phyloP scores from a whole-genome alignment of 1,140 invertebrate species.

The Drosophila navojoa region DNA sequence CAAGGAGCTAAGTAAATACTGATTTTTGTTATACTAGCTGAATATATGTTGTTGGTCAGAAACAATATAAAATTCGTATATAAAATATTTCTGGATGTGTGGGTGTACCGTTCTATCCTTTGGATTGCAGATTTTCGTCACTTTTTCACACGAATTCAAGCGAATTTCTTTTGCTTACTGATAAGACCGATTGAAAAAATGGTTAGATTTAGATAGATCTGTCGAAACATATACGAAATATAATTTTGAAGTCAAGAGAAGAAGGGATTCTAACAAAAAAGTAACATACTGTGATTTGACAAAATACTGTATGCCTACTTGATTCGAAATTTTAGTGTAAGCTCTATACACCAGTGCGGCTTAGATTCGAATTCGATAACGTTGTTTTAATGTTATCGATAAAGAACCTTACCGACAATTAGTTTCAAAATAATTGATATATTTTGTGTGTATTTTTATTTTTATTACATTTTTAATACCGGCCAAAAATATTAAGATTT shows the following conservation, averaged over 20 bases:
- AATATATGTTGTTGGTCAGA: no score
- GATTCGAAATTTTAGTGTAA: no score
- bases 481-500: no score
- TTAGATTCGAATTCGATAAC: no score
- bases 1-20: background rate
- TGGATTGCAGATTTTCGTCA: background rate
- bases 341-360: no score
- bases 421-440: no score
- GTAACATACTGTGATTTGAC: conserved; percentile 1
- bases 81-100: background rate
- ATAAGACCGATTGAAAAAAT: conserved; percentile 3
- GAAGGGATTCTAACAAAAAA: conserved; percentile 1
- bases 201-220: background rate
- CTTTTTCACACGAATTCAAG: background rate
- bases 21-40: background rate
- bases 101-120: background rate
- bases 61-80: no score
- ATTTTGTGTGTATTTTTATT: no score
- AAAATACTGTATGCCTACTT: background rate
- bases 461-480: no score
- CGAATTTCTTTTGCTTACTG: background rate
- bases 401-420: no score
- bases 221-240: conserved; percentile 7
- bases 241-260: conserved; percentile 1
- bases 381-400: no score